Conservation (phyloP, 2,113 vertebrate genomes). For the Naja naja region DNA sequence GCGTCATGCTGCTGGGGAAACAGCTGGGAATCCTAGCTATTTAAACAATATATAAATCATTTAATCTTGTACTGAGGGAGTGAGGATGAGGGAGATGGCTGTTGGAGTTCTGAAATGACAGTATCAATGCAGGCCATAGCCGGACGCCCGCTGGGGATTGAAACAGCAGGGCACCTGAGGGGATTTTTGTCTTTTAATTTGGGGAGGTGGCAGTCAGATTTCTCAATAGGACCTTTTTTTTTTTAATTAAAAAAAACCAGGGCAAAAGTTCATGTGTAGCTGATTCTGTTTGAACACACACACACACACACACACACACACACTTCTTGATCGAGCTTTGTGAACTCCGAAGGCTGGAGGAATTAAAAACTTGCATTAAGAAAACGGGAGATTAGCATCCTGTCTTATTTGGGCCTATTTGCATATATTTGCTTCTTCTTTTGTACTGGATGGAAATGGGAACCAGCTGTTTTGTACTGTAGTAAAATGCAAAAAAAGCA, state of each 20-base stretch:
- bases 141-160: background rate
- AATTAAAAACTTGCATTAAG: background rate
- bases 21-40: conserved; percentile 10
- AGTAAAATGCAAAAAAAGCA: background rate
- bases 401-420: background rate
- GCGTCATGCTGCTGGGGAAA: background rate
- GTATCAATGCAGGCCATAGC: background rate
- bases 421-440: background rate
- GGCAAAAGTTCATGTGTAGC: background rate
- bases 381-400: background rate
- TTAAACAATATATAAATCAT: background rate
- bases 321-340: background rate
- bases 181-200: background rate
- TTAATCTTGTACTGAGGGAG: background rate
- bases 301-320: background rate
- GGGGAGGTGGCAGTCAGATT: background rate
- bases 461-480: background rate
- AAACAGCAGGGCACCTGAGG: background rate
- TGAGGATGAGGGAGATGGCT: background rate
- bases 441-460: background rate
- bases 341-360: background rate
- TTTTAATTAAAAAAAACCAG: background rate
- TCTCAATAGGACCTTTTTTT: background rate
- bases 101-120: background rate
- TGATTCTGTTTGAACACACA: background rate